Conservation (phyloP, 2,888 invertebrate species). For the Diloba caeruleocephala region DNA sequence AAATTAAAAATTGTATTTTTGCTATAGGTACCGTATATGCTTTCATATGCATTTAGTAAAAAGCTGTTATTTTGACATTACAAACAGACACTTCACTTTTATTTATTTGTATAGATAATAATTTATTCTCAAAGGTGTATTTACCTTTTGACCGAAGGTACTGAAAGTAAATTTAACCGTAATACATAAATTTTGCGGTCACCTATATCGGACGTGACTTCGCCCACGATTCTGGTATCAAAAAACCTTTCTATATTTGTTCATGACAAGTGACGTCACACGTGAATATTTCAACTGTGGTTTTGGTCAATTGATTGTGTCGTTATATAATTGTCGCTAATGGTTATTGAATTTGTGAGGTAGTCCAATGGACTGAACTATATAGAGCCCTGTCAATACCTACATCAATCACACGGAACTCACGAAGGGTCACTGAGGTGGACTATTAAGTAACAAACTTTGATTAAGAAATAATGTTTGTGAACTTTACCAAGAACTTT, state of each 20-base stretch:
- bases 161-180: conserved; percentile 17
- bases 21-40: no score
- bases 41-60: no score
- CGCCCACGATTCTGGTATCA: conserved; percentile 4
- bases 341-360: conserved; percentile 27
- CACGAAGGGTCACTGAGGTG: neutral
- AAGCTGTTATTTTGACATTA: no score
- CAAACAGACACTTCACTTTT: no score
- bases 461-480: no score
- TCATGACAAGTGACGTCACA: conserved; percentile 31
- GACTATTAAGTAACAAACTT: no score
- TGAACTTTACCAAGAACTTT: neutral
- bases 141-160: conserved; percentile 20
- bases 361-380: neutral
- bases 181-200: conserved; percentile 3
- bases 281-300: conserved; percentile 20
- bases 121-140: conserved; percentile 10
- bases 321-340: conserved; percentile 23
- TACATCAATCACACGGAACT: no score
- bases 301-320: conserved; percentile 21
- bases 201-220: no score
- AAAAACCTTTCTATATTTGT: conserved; percentile 19
- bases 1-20: no score
- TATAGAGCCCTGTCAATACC: neutral
- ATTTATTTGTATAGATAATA: conserved; percentile 14